These are phyloP conservation scores for Melanotaenia duboulayi DNA, from an alignment of 2,113 vertebrate species.

Conservation along the genomic window DNA sequence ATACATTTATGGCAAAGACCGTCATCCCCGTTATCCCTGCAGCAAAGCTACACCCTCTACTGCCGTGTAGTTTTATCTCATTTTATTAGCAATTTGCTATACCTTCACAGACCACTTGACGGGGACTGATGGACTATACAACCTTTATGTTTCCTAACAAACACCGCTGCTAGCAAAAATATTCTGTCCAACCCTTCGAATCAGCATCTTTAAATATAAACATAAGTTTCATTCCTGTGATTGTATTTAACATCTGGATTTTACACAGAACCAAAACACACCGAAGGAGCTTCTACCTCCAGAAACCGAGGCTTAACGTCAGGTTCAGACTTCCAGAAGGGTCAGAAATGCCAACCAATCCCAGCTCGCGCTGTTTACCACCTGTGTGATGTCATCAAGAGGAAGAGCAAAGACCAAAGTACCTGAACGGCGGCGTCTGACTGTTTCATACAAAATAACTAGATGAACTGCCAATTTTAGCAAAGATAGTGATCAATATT, in stretches of 20 bases:
- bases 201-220: conserved; percentile 33
- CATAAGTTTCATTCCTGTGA: not conserved
- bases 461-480: too few relatives aligned
- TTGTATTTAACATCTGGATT: too few relatives aligned
- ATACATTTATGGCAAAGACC: conserved; percentile 3
- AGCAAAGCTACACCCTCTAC: not conserved
- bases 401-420: too few relatives aligned
- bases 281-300: not conserved
- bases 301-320: not conserved
- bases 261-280: not conserved
- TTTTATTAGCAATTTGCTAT: conserved; percentile 3
- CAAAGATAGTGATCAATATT: too few relatives aligned
- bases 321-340: not conserved
- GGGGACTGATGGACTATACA: not conserved
- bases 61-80: not conserved
- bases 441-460: too few relatives aligned
- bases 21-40: not conserved
- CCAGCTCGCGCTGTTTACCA: too few relatives aligned
- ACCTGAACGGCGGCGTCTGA: too few relatives aligned
- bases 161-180: conserved; percentile 39
- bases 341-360: too few relatives aligned
- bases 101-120: not conserved
- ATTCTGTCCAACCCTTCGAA: conserved; percentile 28
- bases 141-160: conserved; percentile 10
- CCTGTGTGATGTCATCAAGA: too few relatives aligned